phyloP scores from a whole-genome alignment of 2,888 invertebrate genomes.

The Campopleginae sp. region DNA sequence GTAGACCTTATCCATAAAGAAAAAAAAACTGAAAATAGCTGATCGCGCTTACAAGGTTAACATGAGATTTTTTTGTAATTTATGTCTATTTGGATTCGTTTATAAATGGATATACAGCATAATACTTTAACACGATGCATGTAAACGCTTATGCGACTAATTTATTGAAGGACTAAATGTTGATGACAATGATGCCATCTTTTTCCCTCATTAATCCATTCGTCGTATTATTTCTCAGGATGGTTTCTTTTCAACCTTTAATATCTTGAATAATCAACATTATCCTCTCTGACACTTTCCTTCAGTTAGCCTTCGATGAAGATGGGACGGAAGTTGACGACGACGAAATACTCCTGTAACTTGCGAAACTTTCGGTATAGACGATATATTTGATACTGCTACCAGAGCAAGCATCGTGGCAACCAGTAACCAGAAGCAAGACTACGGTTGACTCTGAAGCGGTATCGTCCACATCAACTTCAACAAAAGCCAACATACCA shows the following conservation, averaged over 20 bases:
- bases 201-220: neutral
- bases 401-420: conserved; percentile 35
- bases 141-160: conserved; percentile 13
- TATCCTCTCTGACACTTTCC: neutral
- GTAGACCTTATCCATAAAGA: conserved; percentile 28
- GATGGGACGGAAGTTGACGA: conserved; percentile 59
- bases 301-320: conserved; percentile 48
- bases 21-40: conserved; percentile 37
- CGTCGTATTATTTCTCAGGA: neutral
- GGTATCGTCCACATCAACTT: conserved; percentile 11
- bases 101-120: neutral
- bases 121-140: neutral
- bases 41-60: conserved; percentile 46
- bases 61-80: neutral
- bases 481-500: neutral
- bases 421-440: neutral
- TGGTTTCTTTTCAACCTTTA: neutral
- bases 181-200: neutral
- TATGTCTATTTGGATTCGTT: neutral
- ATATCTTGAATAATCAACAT: neutral
- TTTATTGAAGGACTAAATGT: neutral
- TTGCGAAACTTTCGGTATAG: conserved; percentile 31
- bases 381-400: conserved; percentile 43
- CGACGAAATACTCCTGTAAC: conserved; percentile 51
- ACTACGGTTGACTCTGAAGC: conserved; percentile 3